Conservation (phyloP, 2,113 vertebrate genomes). For the Chlamydotis undulata region DNA sequence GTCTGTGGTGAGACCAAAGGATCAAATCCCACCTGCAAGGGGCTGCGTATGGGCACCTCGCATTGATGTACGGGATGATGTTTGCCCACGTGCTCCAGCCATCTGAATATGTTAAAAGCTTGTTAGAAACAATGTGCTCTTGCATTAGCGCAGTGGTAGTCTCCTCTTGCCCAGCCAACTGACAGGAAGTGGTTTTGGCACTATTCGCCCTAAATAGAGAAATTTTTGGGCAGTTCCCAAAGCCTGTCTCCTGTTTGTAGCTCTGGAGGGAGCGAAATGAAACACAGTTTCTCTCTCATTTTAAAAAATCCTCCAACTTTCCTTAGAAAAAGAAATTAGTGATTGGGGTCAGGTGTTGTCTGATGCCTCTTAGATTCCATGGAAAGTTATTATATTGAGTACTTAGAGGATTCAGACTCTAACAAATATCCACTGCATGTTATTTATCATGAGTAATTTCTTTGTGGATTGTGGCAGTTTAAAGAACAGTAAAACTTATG, state of each 20-base stretch:
- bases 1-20: background rate
- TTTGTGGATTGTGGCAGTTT: background rate
- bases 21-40: background rate
- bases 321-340: background rate
- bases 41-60: background rate
- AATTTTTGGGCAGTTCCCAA: background rate
- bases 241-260: background rate
- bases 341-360: background rate
- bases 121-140: background rate
- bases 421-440: background rate
- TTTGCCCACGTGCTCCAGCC: background rate
- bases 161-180: background rate
- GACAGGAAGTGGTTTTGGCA: background rate
- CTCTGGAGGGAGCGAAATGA: background rate
- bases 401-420: background rate
- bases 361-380: background rate
- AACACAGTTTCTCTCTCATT: background rate
- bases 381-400: background rate
- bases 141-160: background rate
- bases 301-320: background rate
- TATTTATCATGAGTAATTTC: background rate
- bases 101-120: background rate
- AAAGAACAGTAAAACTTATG: background rate
- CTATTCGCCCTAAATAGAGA: background rate
- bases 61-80: fast-evolving